Base-by-base conservation (phyloP, 2,888 invertebrate genomes). In the Drosophila conformis region DNA sequence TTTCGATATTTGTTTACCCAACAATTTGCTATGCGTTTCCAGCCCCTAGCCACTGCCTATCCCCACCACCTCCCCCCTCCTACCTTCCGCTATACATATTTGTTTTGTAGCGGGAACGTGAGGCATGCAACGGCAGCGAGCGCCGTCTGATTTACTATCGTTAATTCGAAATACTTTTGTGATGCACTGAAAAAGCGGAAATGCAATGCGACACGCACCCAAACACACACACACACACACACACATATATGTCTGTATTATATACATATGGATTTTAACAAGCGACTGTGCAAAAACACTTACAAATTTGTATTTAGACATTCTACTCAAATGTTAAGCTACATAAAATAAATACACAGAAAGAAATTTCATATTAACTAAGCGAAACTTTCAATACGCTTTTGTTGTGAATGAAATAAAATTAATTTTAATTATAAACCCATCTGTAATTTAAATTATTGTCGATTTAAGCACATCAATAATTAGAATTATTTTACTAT, bases 1-100 rank as follows among this genome's bases (percentile, higher is more conserved):
- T 79, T 84, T 68, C 66, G 73, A 73, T 83, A 77, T 83, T 87
- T 83, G 83, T 83, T 83, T 83, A 82, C 68, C 73, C 87, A 83
- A 87, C 83, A 87, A 79, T 87, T 76, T 78, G 58, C 65, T 35
- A 61, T 78, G 61, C 58, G 53, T 65, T 77, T 35, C 13, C 67
- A 25, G 38, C 38, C n/a, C 56, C 56, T 56, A n/a, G 29, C 29
- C 4, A 8, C 25, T 18, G 15, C 7, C 15, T 7, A 36, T 15
- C 15, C 15, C 25, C 25, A 15, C 13, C 13, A 11, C 21, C 27
- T 66, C 13, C 33, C 33, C 10, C 15, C 13, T 4, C 11, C 11
- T 4, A 11, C n/a, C 3, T 4, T 13, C 35, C 10, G n/a, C 57
- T 49, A n/a, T 18, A 2, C 3, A 7, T 62, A 49, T 70, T 59